Percentiles rank a stretch among this genome's conserved stretches.
These are phyloP conservation scores for Hirudinaria manillensis DNA, from an alignment of 2,888 invertebrate genomes.

Conservation along the genomic window DNA sequence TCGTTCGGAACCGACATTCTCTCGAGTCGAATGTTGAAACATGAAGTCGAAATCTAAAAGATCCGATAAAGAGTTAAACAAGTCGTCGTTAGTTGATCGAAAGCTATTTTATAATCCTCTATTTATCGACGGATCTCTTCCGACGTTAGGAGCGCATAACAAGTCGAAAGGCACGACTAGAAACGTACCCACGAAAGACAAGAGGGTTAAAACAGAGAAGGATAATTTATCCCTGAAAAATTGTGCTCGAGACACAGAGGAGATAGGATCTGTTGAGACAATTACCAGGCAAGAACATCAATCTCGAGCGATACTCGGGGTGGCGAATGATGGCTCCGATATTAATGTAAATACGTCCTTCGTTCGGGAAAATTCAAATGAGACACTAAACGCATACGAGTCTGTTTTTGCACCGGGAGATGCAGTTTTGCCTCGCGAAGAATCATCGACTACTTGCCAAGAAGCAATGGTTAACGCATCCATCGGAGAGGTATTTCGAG, in stretches of 20 bases:
- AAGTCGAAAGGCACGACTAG: neutral
- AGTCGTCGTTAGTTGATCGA: neutral
- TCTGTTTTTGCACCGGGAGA: too few species aligned
- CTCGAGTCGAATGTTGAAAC: neutral
- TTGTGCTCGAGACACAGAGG: neutral
- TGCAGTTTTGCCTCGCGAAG: neutral
- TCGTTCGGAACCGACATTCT: neutral
- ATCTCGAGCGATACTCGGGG: neutral
- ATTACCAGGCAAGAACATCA: slow-evolving; percentile 5
- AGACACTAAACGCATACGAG: neutral
- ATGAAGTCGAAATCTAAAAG: slow-evolving; percentile 10
- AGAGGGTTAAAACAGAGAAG: neutral
- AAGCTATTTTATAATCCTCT: slow-evolving; percentile 4
- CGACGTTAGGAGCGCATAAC: neutral
- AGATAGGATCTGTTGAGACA: slow-evolving; percentile 15
- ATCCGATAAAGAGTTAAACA: neutral
- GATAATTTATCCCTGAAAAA: neutral
- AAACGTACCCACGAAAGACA: neutral
- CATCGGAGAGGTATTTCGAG: slow-evolving; percentile 1
- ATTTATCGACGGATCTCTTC: neutral
- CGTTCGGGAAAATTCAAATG: neutral
- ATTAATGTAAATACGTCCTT: slow-evolving; percentile 8
- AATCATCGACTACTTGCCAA: neutral
- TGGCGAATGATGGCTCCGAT: neutral
- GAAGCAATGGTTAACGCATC: neutral